These are phyloP conservation scores for Nycteola revayana DNA, from an alignment of 2,888 invertebrate species.

Conservation along the genomic window DNA sequence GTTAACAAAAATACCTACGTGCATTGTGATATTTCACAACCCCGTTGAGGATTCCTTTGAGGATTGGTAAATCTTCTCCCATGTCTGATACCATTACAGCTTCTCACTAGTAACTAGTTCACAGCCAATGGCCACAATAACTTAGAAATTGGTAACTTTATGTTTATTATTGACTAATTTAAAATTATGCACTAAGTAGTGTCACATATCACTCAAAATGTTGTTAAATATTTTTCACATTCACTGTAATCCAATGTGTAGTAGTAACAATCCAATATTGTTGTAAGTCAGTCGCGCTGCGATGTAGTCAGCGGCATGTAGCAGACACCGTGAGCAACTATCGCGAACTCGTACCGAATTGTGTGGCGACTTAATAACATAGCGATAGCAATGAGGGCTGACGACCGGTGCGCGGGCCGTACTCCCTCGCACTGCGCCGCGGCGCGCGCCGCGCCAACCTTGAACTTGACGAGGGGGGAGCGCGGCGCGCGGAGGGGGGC, in stretches of 20 bases:
- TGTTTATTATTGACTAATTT: constrained; percentile 52
- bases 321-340: constrained; percentile 53
- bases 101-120: constrained; percentile 73
- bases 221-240: constrained; percentile 46
- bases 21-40: constrained; percentile 96
- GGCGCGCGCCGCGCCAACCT: constrained; percentile 83
- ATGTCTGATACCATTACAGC: constrained; percentile 83
- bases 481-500: constrained; percentile 60
- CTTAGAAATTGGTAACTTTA: constrained; percentile 68
- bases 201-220: constrained; percentile 61
- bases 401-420: constrained; percentile 82
- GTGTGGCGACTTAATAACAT: constrained; percentile 63
- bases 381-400: constrained; percentile 73
- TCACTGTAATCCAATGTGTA: constrained; percentile 73
- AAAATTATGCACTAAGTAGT: constrained; percentile 50
- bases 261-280: constrained; percentile 59
- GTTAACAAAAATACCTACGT: constrained; percentile 86
- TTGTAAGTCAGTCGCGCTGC: constrained; percentile 46
- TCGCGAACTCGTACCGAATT: constrained; percentile 66
- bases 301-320: constrained; percentile 51
- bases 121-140: constrained; percentile 77
- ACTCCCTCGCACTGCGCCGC: constrained; percentile 82
- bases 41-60: constrained; percentile 95
- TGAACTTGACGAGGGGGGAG: constrained; percentile 80
- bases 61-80: constrained; percentile 95